These are phyloP conservation scores for Harpegnathos saltator DNA, from an alignment of 1,140 invertebrate genomes.

Conservation along the genomic window DNA sequence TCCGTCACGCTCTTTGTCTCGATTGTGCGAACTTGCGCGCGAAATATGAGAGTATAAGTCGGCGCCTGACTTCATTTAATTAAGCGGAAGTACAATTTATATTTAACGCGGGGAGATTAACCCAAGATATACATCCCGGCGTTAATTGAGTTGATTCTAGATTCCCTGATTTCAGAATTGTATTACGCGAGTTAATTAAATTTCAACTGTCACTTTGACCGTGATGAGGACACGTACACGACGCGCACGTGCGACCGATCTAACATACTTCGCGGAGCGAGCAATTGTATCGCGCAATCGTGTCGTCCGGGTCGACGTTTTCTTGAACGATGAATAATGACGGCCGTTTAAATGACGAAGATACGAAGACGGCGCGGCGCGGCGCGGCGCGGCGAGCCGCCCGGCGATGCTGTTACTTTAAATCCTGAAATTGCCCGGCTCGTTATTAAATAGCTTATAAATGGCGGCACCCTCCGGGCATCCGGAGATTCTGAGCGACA, in stretches of 20 bases:
- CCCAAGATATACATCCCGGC: not conserved
- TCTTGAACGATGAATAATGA: not conserved
- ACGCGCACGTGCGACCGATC: too few species aligned
- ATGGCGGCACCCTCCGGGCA: not conserved
- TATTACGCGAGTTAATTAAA: constrained; percentile 5
- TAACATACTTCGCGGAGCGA: too few species aligned
- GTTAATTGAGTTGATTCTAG: constrained; percentile 7
- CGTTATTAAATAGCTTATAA: constrained; percentile 13
- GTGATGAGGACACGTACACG: too few species aligned
- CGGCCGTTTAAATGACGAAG: not conserved
- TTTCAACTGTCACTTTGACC: not conserved
- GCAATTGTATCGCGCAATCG: too few species aligned
- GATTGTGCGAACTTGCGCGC: not conserved
- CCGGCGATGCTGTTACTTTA: not conserved
- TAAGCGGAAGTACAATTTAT: constrained; percentile 3
- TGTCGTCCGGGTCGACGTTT: not conserved
- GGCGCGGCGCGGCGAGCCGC: not conserved
- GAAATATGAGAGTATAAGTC: not conserved
- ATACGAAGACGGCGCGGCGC: not conserved
- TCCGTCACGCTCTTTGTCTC: not conserved
- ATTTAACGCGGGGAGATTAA: not conserved
- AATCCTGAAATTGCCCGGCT: not conserved
- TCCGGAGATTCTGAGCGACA: not conserved
- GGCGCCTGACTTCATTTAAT: not conserved
- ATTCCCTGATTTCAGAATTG: not conserved